Evolutionary conservation across 2,888 invertebrate genomes (phyloP), one percentile per base, ranked within the genome.

Genomic region (Drosophila borealis): DNA sequence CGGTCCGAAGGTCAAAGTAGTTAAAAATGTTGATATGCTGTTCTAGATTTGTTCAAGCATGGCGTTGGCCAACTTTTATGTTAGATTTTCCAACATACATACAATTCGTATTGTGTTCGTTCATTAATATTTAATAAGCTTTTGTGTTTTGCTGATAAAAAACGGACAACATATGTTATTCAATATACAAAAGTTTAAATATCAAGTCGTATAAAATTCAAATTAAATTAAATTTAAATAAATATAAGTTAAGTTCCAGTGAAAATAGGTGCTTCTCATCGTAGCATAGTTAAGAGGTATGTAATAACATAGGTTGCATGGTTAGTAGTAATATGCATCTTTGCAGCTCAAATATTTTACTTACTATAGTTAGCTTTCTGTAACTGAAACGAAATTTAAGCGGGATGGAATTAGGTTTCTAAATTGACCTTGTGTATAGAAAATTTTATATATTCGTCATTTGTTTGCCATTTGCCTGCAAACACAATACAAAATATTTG

Each of bases 1-100:
- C 61, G 57, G 66, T 64, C 46, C 71, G 75, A 83, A 83, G 83
- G 83, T 83, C 83, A 83, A 79, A 79, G 76, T 74, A 81, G 83
- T 83, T 85, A 82, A 79, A 73, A 81, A 79, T 53, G 73, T 73
- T 73, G 69, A 81, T 70, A 69, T 81, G 73, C 68, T 73, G 63
- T 78, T 74, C 71, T 54, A 60, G 70, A 79, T 79, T 82, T 83
- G 67, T 70, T 63, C 63, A 70, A 63, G 76, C 70, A 69, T 71
- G 59, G 65, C 68, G 71, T 57, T 45, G 49, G 51, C 29, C 45
- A 70, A 80, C 54, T 74, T 69, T 75, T 70, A 78, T 65, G 63
- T 50, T 70, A 59, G 75, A 80, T 65, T 49, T 51, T 44, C 46
- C 42, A 54, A 56, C 36, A 48, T 46, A 0, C 29, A 8, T 2